Percentiles rank a stretch among this genome's conserved stretches.
Conservation (phyloP, 2,797 vertebrate genomes). For the Agapornis canus region DNA sequence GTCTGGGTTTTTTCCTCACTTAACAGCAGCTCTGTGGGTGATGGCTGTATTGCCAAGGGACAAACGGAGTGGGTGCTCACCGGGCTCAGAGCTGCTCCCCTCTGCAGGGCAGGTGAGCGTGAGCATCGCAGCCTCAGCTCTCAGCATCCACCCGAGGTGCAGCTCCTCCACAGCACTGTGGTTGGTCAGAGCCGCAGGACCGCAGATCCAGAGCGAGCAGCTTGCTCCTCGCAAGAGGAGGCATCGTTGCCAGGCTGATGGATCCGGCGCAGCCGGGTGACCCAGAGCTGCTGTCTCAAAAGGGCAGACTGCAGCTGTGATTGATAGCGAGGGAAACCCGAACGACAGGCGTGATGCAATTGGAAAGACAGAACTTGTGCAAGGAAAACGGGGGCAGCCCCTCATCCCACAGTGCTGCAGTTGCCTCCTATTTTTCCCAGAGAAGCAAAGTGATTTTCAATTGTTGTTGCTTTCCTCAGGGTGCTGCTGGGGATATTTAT, state of each 20-base stretch:
- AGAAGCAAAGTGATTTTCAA: neutral
- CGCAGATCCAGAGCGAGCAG: accelerated
- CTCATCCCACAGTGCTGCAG: accelerated
- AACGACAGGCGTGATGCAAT: neutral
- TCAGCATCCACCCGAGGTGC: accelerated
- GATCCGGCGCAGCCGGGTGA: accelerated
- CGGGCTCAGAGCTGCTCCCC: neutral
- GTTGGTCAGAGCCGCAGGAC: neutral
- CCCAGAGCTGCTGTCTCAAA: neutral
- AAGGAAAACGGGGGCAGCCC: accelerated
- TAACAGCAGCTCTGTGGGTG: neutral
- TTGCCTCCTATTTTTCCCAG: neutral
- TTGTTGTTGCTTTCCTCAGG: neutral
- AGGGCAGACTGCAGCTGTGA: neutral
- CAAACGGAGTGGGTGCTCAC: accelerated
- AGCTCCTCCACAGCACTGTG: neutral
- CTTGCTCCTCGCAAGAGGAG: neutral
- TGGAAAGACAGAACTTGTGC: neutral
- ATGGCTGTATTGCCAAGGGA: accelerated
- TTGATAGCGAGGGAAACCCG: neutral
- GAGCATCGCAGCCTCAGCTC: accelerated
- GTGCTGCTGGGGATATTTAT: neutral
- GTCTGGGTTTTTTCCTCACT: neutral
- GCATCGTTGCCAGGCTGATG: accelerated
- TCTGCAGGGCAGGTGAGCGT: neutral